phyloP scores from a whole-genome alignment of 1,140 invertebrate species.

The Ceratina japonica region DNA sequence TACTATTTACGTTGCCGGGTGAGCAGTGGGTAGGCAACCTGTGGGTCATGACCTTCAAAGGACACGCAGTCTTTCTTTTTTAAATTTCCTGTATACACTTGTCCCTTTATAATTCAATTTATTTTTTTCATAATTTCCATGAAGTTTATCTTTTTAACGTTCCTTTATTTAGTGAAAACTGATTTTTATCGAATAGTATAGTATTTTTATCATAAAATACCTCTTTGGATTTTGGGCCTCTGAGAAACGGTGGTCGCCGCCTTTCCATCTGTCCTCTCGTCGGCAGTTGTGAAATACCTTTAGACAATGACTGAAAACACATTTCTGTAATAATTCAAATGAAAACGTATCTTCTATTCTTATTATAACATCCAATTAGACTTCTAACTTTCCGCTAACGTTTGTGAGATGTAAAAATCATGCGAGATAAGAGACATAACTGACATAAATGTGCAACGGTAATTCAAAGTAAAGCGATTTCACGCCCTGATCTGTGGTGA shows the following conservation, averaged over 20 bases:
- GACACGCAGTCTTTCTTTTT: too few species aligned
- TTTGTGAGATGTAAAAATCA: not conserved
- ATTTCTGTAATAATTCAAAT: not conserved
- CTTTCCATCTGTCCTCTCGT: slow-evolving; percentile 75
- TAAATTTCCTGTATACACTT: too few species aligned
- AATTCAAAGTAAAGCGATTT: not conserved
- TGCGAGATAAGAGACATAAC: not conserved
- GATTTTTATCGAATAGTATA: too few species aligned
- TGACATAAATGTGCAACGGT: not conserved
- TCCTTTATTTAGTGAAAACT: too few species aligned
- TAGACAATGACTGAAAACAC: slow-evolving; percentile 60
- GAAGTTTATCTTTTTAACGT: too few species aligned
- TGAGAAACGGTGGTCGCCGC: slow-evolving; percentile 74
- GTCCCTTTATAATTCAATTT: too few species aligned
- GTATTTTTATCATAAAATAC: slow-evolving; percentile 54
- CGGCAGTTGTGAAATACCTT: slow-evolving; percentile 66
- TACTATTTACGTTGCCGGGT: slow-evolving; percentile 36
- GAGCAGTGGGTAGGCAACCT: not conserved
- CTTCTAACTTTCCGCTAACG: not conserved
- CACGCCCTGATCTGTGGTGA: not conserved
- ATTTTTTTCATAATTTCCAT: too few species aligned
- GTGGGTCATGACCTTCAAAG: too few species aligned
- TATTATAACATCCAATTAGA: not conserved
- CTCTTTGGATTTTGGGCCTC: slow-evolving; percentile 74
- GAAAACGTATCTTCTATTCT: not conserved